phyloP scores from a whole-genome alignment of 2,888 invertebrate genomes.

The Apamea sordens region DNA sequence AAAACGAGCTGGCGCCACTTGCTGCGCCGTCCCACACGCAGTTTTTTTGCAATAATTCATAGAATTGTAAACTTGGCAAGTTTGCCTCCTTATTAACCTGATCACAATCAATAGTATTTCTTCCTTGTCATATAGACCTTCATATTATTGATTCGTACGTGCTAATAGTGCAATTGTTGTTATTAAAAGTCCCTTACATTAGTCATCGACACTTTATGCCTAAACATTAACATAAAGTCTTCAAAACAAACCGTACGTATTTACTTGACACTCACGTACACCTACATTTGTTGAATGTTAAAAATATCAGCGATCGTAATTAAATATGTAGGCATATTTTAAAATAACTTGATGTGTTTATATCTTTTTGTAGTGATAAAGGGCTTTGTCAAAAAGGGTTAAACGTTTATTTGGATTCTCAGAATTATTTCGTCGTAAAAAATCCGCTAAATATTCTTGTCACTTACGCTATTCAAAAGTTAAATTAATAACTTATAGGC shows the following conservation, averaged over 20 bases:
- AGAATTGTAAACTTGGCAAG: slow-evolving; percentile 2
- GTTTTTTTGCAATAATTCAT: neutral
- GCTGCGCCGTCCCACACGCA: neutral
- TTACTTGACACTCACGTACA: slow-evolving; percentile 53
- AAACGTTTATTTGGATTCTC: slow-evolving; percentile 3
- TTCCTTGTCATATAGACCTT: slow-evolving; percentile 23
- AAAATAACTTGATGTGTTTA: slow-evolving; percentile 39
- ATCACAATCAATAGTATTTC: slow-evolving; percentile 33
- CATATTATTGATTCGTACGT: slow-evolving; percentile 43
- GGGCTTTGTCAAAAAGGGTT: slow-evolving; percentile 23
- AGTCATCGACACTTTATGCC: slow-evolving; percentile 48
- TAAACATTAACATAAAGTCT: slow-evolving; percentile 55
- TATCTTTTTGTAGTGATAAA: slow-evolving; percentile 2
- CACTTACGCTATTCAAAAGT: slow-evolving; percentile 10
- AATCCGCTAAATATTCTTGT: slow-evolving; percentile 18
- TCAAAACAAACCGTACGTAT: slow-evolving; percentile 51
- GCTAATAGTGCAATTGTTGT: slow-evolving; percentile 54
- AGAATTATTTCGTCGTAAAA: neutral
- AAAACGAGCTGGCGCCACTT: neutral
- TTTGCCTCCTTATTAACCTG: slow-evolving; percentile 14
- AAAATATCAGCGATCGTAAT: slow-evolving; percentile 61
- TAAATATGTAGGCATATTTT: slow-evolving; percentile 51
- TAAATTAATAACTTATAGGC: slow-evolving; percentile 30
- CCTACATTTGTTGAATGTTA: slow-evolving; percentile 55
- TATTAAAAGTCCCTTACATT: slow-evolving; percentile 58